Evolutionary conservation across 2,888 invertebrate genomes (phyloP), one percentile per base, ranked within the genome.

Genomic region (Lampropteryx suffumata): DNA sequence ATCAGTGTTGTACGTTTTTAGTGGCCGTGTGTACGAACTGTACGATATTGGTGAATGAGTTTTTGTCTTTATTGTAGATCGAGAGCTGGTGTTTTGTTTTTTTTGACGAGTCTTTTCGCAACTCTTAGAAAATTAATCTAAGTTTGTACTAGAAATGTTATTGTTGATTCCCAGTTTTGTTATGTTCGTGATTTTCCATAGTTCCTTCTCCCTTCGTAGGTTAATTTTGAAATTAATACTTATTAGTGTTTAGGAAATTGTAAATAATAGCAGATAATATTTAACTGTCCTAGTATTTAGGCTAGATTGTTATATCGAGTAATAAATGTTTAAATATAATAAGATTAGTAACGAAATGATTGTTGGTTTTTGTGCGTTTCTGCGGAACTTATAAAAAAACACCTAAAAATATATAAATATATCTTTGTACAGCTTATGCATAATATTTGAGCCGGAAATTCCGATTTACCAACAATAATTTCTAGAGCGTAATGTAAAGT

Each of bases 171-270:
- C 40, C 53, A 56, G 65, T 58, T 65, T 64, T 69, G 62, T 67
- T 69, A 67, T 65, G 71, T 53, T 48, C 36, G 67, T 62, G 57
- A 48, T 62, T 61, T 61, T 60, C 76, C 72, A 81, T 82, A 84
- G 84, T 84, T 84, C 84, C 84, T 84, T 70, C 70, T 75, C 69
- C 71, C 62, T 61, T 72, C 72, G 72, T 50, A 59, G 61, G 67
- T 50, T 55, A 55, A 12, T 64, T 59, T 59, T 48, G 44, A 44
- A 11, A 37, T 40, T 35, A 52, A 44, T 45, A 24, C 24, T 24
- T 24, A 40, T 41, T 44, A 45, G 39, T 46, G 27, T 50, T 42
- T 47, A 52, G 36, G 39, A 7, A 50, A 50, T 48, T 61, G 58
- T 58, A 61, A 55, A 61, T 61, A 61, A 28, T 54, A 58, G 51